Evolutionary conservation across 2,113 vertebrate genomes (phyloP).

Genomic region (Apodemus speciosus): DNA sequence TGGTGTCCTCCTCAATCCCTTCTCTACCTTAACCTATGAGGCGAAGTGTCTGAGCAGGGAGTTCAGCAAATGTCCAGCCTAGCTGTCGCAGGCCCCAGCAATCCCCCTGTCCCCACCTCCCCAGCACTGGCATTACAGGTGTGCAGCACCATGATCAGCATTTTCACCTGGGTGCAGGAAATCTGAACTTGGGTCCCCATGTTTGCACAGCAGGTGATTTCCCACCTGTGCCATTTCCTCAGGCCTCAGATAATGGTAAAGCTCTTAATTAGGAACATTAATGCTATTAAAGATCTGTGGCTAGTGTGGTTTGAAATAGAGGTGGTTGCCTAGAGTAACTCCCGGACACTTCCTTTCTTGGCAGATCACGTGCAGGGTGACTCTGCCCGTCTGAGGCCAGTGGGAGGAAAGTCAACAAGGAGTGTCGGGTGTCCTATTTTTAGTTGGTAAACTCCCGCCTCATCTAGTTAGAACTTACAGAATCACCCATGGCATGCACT

Average conservation of each 20-base stretch:
- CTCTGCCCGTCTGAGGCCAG: not conserved
- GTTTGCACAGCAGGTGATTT: not conserved
- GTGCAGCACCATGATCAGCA: not conserved
- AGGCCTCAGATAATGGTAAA: not conserved
- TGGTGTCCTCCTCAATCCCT: not conserved
- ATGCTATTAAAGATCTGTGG: not conserved
- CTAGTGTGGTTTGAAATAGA: not conserved
- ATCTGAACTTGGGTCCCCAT: not conserved
- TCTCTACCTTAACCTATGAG: not conserved
- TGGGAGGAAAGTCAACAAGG: not conserved
- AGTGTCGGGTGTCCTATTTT: not conserved
- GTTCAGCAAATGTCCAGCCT: not conserved
- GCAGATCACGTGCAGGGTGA: not conserved
- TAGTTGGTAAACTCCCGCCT: not conserved
- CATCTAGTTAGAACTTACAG: not conserved
- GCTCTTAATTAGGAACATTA: not conserved
- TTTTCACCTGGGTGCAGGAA: not conserved
- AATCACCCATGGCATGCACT: too few species aligned
- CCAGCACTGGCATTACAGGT: not conserved
- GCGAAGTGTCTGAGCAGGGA: not conserved
- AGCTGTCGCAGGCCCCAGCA: too few species aligned
- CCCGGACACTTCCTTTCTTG: not conserved
- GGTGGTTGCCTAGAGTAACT: not conserved
- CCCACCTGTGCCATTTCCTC: not conserved
- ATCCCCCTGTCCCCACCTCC: not conserved